Percentiles rank a stretch among this genome's conserved stretches.
phyloP scores from a whole-genome alignment of 1,140 invertebrate species.

The Rhagoletis pomonella region DNA sequence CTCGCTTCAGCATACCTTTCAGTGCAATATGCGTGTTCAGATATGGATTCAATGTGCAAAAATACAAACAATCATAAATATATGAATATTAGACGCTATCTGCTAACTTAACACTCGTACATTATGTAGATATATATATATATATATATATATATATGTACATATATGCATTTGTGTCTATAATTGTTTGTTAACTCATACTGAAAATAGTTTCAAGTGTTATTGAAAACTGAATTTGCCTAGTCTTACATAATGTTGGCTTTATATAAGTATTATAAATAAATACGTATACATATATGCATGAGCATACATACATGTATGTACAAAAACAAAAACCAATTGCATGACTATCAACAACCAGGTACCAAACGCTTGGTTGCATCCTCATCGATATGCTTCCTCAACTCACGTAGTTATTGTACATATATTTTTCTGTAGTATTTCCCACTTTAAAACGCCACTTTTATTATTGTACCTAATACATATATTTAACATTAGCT shows the following conservation, averaged over 20 bases:
- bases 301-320: not conserved
- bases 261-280: not conserved
- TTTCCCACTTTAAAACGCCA: slow-evolving; percentile 4
- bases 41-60: not conserved
- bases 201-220: not conserved
- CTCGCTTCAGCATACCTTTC: not conserved
- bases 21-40: not conserved
- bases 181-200: not conserved
- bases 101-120: not conserved
- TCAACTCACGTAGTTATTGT: not conserved
- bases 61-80: not conserved
- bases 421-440: not conserved
- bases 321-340: not conserved
- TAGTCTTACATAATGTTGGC: not conserved
- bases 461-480: not conserved
- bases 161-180: not conserved
- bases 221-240: not conserved
- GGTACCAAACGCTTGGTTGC: slow-evolving; percentile 40
- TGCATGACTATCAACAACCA: slow-evolving; percentile 39
- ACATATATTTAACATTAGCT: not conserved
- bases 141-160: not conserved
- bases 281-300: not conserved
- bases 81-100: not conserved
- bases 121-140: not conserved
- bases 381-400: slow-evolving; percentile 38